phyloP scores from a whole-genome alignment of 2,888 invertebrate genomes.

The Mythimna loreyi region DNA sequence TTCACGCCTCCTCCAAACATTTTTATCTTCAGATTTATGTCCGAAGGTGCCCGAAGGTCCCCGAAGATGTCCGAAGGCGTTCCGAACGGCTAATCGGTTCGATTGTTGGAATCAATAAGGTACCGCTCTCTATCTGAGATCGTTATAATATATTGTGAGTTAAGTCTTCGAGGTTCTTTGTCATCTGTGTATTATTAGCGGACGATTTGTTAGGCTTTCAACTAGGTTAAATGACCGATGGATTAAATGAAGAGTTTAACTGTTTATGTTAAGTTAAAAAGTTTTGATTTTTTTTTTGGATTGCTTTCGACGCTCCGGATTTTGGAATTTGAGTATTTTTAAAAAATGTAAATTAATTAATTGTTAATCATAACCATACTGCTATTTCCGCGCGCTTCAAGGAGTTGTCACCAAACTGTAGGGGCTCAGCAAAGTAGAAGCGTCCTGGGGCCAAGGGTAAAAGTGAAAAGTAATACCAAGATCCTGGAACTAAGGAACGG shows the following conservation, averaged over 20 bases:
- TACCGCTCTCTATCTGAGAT: conserved; percentile 68
- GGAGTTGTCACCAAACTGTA: no score
- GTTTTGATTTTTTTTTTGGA: neutral
- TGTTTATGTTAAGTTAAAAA: no score
- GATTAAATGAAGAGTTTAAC: neutral
- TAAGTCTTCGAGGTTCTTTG: conserved; percentile 53
- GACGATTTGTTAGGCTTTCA: conserved; percentile 56
- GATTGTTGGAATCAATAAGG: conserved; percentile 82
- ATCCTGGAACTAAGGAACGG: no score
- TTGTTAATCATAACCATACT: no score
- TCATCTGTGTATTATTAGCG: conserved; percentile 68
- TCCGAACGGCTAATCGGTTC: conserved; percentile 73
- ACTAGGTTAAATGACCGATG: conserved; percentile 11
- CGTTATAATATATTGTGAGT: conserved; percentile 74
- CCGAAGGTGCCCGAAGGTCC: conserved; percentile 31
- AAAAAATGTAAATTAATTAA: no score
- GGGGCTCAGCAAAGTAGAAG: no score
- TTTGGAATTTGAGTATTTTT: no score
- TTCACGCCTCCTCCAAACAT: conserved; percentile 59
- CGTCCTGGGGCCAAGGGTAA: no score
- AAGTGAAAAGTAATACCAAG: no score
- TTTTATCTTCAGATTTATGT: conserved; percentile 44
- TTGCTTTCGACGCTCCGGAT: no score
- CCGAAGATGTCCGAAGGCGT: conserved; percentile 51
- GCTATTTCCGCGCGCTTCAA: no score